phyloP scores from a whole-genome alignment of 2,888 invertebrate genomes.

The Metallyticus violacea region DNA sequence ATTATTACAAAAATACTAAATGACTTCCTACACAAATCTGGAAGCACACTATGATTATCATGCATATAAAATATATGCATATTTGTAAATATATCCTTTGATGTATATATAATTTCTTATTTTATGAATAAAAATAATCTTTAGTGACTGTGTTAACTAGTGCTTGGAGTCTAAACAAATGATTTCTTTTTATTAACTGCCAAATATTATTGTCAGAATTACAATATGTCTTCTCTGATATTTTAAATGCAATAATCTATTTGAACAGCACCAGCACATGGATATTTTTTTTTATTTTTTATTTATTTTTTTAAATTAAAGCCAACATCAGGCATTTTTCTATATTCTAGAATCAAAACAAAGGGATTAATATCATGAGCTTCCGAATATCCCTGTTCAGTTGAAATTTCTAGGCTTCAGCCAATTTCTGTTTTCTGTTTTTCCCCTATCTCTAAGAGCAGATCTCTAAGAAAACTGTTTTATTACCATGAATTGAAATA shows the following conservation, averaged over 20 bases:
- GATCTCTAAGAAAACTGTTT: not conserved
- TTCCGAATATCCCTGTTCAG: not conserved
- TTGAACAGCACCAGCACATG: not conserved
- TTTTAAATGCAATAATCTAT: not conserved
- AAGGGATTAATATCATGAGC: not conserved
- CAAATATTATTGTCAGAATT: constrained; percentile 11
- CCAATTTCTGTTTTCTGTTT: too few species aligned
- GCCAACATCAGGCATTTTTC: not conserved
- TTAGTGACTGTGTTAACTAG: not conserved
- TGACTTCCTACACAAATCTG: constrained; percentile 13
- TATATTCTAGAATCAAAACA: not conserved
- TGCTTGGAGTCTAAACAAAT: not conserved
- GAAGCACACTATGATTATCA: constrained; percentile 3
- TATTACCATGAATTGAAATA: not conserved
- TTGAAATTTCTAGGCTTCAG: not conserved
- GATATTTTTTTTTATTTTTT: not conserved
- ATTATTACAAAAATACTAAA: constrained; percentile 5
- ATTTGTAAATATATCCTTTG: not conserved
- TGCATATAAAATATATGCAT: not conserved
- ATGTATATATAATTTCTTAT: not conserved
- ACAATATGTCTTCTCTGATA: not conserved
- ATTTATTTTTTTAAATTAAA: too few species aligned
- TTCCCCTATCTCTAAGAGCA: too few species aligned
- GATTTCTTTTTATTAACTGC: not conserved
- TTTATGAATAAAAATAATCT: not conserved